phyloP scores from a whole-genome alignment of 2,113 vertebrate species.

The Pelusios castaneus region DNA sequence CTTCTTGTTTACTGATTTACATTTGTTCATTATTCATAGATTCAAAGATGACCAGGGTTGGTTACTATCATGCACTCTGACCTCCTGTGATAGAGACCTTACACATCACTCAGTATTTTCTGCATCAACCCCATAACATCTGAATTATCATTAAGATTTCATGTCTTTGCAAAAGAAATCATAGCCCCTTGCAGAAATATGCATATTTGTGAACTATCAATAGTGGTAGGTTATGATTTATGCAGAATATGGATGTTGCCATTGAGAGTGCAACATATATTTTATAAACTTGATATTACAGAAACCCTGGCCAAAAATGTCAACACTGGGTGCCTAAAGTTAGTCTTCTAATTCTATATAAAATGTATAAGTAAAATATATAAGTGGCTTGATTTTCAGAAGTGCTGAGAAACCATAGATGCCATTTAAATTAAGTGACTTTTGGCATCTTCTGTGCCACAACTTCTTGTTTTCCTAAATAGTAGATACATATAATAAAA shows the following conservation, averaged over 20 bases:
- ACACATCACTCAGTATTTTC: background rate
- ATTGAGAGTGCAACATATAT: background rate
- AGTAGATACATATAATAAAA: background rate
- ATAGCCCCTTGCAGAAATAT: background rate
- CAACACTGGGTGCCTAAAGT: background rate
- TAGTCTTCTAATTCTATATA: background rate
- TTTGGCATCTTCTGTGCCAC: background rate
- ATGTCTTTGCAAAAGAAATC: background rate
- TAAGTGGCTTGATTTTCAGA: constrained; percentile 3
- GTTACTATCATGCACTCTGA: background rate
- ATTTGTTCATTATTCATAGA: background rate
- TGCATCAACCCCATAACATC: background rate
- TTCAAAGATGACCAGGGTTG: background rate
- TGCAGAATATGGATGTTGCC: background rate
- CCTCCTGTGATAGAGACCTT: background rate
- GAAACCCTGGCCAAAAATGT: background rate
- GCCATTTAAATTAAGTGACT: background rate
- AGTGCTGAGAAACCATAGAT: background rate
- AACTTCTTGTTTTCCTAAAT: background rate
- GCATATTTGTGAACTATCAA: background rate
- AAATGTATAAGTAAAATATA: background rate
- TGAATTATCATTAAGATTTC: background rate
- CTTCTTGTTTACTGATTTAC: background rate
- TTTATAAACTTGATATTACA: background rate
- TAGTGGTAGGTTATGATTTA: background rate